phyloP scores from a whole-genome alignment of 2,113 vertebrate genomes.

The Phalacrocorax carbo region DNA sequence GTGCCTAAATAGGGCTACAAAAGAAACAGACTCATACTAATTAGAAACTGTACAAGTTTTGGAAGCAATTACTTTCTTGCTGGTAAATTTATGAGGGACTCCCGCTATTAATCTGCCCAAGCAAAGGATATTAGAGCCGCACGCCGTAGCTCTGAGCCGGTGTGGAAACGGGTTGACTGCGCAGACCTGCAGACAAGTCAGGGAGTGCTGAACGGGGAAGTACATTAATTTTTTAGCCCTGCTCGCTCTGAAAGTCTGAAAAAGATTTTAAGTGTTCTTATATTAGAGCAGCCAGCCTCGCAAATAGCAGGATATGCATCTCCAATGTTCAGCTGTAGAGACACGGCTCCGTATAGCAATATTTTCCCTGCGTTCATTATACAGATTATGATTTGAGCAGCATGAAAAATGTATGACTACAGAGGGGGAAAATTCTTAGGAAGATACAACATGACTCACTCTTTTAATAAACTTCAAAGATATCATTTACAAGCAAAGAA shows the following conservation, averaged over 20 bases:
- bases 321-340: neutral
- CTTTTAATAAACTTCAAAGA: constrained; percentile 53
- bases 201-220: neutral
- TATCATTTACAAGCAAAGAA: constrained; percentile 34
- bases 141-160: neutral
- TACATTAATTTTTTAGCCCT: neutral
- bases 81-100: neutral
- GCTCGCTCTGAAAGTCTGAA: neutral
- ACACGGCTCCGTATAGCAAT: neutral
- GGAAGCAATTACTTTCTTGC: neutral
- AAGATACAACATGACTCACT: constrained; percentile 50
- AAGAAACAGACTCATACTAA: neutral
- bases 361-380: neutral
- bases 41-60: neutral
- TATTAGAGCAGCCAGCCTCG: neutral
- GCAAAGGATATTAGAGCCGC: neutral
- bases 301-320: neutral
- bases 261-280: neutral
- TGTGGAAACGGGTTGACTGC: neutral
- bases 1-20: neutral
- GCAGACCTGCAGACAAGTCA: neutral
- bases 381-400: constrained; percentile 15
- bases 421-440: neutral
- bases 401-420: constrained; percentile 45
- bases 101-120: neutral